A percentile compares a stretch with the other conserved stretches of the same genome.
phyloP scores from a whole-genome alignment of 2,888 invertebrate genomes.

The Pristionchus maxplancki region DNA sequence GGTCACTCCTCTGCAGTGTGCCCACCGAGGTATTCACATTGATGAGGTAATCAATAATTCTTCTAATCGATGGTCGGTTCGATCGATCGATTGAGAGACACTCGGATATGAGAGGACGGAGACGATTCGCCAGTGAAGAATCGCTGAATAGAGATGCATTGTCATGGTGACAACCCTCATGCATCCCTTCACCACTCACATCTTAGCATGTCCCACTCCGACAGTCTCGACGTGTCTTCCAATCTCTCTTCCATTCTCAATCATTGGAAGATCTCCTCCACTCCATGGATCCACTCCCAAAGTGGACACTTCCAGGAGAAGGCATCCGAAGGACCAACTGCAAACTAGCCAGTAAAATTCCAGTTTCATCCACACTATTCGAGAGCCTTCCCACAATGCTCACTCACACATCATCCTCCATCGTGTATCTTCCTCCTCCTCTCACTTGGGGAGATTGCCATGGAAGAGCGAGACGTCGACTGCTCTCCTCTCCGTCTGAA shows the following conservation, averaged over 20 bases:
- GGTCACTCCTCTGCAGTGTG: not conserved
- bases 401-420: conserved; percentile 48
- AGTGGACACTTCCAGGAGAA: conserved; percentile 24
- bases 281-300: conserved; percentile 46
- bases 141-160: not conserved
- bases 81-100: conserved; percentile 47
- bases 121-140: conserved; percentile 2
- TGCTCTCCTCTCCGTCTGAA: conserved; percentile 31
- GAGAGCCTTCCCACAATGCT: not conserved
- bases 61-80: conserved; percentile 1
- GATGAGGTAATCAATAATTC: conserved; percentile 15
- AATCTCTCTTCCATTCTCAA: not conserved
- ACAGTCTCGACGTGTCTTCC: not conserved
- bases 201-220: conserved; percentile 49
- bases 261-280: not conserved
- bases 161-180: not conserved
- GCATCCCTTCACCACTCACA: conserved; percentile 22
- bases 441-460: conserved; percentile 52
- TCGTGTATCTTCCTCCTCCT: not conserved
- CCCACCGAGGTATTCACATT: not conserved
- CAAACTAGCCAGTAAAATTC: not conserved
- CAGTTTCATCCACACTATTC: not conserved
- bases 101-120: conserved; percentile 17
- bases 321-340: conserved; percentile 52
- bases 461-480: conserved; percentile 50